phyloP scores from a whole-genome alignment of 92 coral and sea anemone genomes.

The Heliopora coerulea region DNA sequence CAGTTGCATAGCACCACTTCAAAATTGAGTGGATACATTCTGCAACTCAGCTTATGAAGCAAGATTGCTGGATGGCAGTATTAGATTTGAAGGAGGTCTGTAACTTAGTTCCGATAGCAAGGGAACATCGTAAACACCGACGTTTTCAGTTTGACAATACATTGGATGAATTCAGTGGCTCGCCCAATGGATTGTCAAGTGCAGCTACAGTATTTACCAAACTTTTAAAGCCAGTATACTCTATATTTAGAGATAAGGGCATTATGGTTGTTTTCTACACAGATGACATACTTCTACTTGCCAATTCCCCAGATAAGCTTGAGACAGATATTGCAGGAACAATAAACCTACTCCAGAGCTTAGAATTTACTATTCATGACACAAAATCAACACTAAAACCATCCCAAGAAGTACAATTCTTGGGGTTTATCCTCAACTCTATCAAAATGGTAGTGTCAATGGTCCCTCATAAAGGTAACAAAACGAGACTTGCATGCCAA shows the following conservation, averaged over 20 bases:
- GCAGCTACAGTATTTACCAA: neutral
- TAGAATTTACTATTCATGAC: constrained; percentile 1
- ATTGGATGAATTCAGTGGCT: neutral
- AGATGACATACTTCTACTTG: neutral
- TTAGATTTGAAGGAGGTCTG: constrained; percentile 1
- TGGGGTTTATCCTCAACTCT: constrained; percentile 12
- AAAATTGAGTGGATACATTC: neutral
- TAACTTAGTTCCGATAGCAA: neutral
- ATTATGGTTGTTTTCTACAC: neutral
- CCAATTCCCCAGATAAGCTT: neutral
- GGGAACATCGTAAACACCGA: neutral
- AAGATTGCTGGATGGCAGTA: neutral
- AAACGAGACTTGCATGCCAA: neutral
- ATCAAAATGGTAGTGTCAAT: neutral
- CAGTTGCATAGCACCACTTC: constrained; percentile 5
- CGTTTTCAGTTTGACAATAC: neutral
- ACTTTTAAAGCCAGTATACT: neutral
- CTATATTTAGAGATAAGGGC: neutral
- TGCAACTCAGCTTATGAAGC: neutral
- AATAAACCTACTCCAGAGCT: neutral
- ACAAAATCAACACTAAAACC: neutral
- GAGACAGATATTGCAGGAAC: neutral
- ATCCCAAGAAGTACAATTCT: neutral
- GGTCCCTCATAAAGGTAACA: neutral
- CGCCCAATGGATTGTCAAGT: neutral